Conservation (phyloP, 2,888 invertebrate species). For the Lasioglossum lativentre region DNA sequence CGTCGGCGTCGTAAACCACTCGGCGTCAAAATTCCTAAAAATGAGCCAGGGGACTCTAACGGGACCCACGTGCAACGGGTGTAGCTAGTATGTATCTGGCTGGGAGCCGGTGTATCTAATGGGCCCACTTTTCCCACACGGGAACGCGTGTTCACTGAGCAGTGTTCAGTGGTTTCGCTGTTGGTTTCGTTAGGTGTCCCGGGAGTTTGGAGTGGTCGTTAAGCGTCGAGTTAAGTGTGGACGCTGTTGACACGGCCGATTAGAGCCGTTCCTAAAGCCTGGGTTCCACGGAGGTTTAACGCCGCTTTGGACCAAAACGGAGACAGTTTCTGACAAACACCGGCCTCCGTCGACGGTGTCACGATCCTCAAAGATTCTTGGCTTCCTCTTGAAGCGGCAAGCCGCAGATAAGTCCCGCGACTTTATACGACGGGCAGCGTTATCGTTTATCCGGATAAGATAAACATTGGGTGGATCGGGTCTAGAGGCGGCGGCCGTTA, state of each 20-base stretch:
- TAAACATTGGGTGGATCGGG: slow-evolving; percentile 34
- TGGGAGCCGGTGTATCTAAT: not conserved
- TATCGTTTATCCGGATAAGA: slow-evolving; percentile 52
- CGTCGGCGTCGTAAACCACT: not conserved
- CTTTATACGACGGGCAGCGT: slow-evolving; percentile 18
- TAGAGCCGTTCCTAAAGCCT: not conserved
- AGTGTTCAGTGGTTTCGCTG: not conserved
- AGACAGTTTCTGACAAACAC: slow-evolving; percentile 13
- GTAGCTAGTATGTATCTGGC: not conserved
- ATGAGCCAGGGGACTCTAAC: not conserved
- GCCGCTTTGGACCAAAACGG: not conserved
- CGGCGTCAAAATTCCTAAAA: not conserved
- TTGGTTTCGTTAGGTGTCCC: not conserved
- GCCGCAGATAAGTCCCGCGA: slow-evolving; percentile 25
- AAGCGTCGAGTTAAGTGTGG: not conserved
- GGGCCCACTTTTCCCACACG: not conserved
- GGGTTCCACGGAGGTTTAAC: not conserved
- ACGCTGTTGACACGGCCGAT: not conserved
- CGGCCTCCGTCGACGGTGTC: not conserved
- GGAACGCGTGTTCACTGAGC: not conserved
- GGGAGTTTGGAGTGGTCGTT: not conserved
- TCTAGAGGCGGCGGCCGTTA: not conserved
- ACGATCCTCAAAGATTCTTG: not conserved
- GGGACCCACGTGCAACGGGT: not conserved
- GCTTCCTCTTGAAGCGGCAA: not conserved